Base-by-base conservation (phyloP, 2,797 vertebrate species). In the Anisognathus igniventris region DNA sequence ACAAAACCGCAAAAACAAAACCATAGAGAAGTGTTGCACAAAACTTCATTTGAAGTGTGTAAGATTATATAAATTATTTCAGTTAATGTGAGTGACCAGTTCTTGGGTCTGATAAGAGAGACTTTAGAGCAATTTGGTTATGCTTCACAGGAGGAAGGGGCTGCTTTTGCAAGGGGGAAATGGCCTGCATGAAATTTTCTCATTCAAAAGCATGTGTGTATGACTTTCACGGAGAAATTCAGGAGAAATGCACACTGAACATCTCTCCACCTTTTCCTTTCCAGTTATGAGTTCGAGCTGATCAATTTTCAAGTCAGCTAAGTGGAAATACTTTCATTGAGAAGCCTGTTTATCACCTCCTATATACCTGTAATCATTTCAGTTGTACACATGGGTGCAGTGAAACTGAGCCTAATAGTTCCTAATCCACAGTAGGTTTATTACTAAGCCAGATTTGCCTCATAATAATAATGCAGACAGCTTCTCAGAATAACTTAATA, bases 121-220 rank as follows among this genome's bases (percentile, higher is more conserved):
- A 14, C 44, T 64, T 75, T 0, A 20, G 25, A 53, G 7, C 54
- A 66, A 33, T 60, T 92, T 42, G 13, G 5, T 75, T 66, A 2
- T 39, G 27, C 31, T 72, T 11, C 50, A 4, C 11, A 15, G 62
- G 51, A 62, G 28, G 50, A 35, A 35, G 10, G 28, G 18, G 16
- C 31, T 83, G 28, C 21, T 4, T 70, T 83, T 86, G 31, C 39
- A 15, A 13, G 6, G 8, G 7, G 5, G 4, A 88, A 19, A 42
- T 37, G 39, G 30, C 44, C 31, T 42, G 22, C 57, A n/a, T 44
- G 10, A 28, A 42, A n/a, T 33, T 28, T 72, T 35, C 18, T 60
- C 1, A 0, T 40, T 6, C 1, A 2, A 7, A 81, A 42, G 54
- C 14, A 2, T 15, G 1, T 4, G 1, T 2, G 0, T 2, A 1